These are phyloP conservation scores for Campoletis sonorensis DNA, from an alignment of 1,140 invertebrate genomes.

Conservation along the genomic window DNA sequence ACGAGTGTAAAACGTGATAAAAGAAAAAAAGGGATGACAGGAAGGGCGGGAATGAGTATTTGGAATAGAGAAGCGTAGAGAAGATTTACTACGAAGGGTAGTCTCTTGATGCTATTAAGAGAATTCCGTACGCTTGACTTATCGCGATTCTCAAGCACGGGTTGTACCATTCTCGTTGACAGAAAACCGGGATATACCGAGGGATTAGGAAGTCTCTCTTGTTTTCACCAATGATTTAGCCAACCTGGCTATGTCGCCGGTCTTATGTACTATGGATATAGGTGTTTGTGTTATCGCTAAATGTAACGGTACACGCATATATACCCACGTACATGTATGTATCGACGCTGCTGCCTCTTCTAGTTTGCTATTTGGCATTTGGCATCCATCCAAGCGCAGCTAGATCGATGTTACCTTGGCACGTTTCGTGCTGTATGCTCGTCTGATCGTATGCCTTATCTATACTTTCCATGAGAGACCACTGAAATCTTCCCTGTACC, in stretches of 20 bases:
- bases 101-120: conserved; percentile 35
- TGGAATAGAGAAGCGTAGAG: not conserved
- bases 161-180: conserved; percentile 17
- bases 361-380: conserved; percentile 56
- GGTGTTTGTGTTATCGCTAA: too few relatives aligned
- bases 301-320: not conserved
- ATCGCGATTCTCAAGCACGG: not conserved
- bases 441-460: conserved; percentile 43
- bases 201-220: conserved; percentile 41
- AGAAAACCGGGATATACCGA: conserved; percentile 35
- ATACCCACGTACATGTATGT: not conserved
- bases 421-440: conserved; percentile 44
- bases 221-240: conserved; percentile 24
- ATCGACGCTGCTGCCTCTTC: conserved; percentile 10
- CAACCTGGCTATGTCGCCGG: not conserved
- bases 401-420: conserved; percentile 66
- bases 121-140: conserved; percentile 40
- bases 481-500: conserved; percentile 21
- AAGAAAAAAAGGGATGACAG: not conserved
- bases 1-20: not conserved
- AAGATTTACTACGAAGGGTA: conserved; percentile 11
- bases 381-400: conserved; percentile 65
- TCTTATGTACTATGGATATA: not conserved
- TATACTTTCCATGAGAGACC: conserved; percentile 32
- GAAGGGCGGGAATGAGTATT: not conserved